These are phyloP conservation scores for Lycodopsis pacificus DNA, from an alignment of 2,797 vertebrate genomes.

Conservation along the genomic window DNA sequence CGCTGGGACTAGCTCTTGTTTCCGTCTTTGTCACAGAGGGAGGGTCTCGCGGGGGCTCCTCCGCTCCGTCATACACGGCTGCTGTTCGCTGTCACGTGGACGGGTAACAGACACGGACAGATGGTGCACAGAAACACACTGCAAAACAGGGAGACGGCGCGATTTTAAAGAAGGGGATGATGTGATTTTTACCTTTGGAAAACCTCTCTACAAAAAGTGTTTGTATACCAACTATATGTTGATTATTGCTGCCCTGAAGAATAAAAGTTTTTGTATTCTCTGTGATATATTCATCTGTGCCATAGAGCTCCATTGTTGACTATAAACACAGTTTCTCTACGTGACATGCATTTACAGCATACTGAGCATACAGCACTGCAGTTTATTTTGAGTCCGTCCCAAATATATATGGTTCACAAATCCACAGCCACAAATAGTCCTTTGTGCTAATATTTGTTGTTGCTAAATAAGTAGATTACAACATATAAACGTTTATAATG, in stretches of 20 bases:
- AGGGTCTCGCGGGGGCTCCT: slow-evolving; percentile 48
- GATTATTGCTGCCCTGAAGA: neutral
- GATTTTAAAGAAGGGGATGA: neutral
- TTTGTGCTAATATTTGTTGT: no score
- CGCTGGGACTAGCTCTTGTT: slow-evolving; percentile 54
- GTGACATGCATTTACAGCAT: neutral
- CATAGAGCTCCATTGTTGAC: neutral
- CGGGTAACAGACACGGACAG: slow-evolving; percentile 49
- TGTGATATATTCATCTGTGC: neutral
- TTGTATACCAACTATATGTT: slow-evolving; percentile 1
- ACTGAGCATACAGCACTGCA: neutral
- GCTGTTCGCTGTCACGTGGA: slow-evolving; percentile 44
- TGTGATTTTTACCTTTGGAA: slow-evolving; percentile 21
- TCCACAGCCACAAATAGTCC: neutral
- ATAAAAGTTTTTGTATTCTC: neutral
- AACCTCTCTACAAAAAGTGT: neutral
- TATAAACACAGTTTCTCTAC: neutral
- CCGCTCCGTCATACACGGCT: slow-evolving; percentile 34
- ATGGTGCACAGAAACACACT: slow-evolving; percentile 44
- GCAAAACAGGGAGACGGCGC: slow-evolving; percentile 16
- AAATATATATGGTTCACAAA: neutral
- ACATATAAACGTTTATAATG: neutral
- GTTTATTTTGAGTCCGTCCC: neutral
- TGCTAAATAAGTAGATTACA: no score
- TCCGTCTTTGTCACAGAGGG: slow-evolving; percentile 48